phyloP scores from a whole-genome alignment of 2,797 vertebrate species.

The Garrulus glandarius region DNA sequence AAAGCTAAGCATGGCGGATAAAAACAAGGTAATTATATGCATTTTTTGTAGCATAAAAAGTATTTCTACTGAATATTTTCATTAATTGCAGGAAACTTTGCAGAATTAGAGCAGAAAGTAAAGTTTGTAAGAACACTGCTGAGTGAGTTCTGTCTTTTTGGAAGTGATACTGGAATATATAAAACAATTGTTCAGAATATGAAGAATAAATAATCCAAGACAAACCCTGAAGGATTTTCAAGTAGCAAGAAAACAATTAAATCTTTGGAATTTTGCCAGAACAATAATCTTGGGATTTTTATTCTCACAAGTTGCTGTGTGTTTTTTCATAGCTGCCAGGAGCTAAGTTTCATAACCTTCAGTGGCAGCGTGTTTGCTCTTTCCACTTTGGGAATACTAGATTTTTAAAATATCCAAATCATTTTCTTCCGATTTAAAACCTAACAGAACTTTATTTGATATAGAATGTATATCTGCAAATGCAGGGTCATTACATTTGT shows the following conservation, averaged over 20 bases:
- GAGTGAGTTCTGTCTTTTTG: background rate
- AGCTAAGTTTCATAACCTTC: background rate
- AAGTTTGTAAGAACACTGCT: background rate
- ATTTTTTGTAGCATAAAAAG: background rate
- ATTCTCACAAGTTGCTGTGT: background rate
- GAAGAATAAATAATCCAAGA: background rate
- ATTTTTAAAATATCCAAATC: background rate
- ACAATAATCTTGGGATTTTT: background rate
- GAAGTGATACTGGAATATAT: background rate
- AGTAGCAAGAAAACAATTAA: background rate
- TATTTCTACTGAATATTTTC: background rate
- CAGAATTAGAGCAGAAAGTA: background rate
- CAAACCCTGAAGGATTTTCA: background rate
- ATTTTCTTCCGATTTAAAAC: background rate
- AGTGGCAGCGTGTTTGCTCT: background rate
- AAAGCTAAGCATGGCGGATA: background rate
- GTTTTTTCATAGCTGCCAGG: background rate
- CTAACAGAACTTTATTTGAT: background rate
- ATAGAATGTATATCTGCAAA: background rate
- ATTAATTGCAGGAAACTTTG: background rate
- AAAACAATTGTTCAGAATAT: background rate
- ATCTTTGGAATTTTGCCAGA: background rate
- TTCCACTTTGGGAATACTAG: background rate
- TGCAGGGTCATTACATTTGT: background rate
- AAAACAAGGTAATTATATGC: background rate